Evolutionary conservation across 2,113 vertebrate species (phyloP), one percentile per base, ranked within the genome.

Genomic region (Donacobius atricapilla): DNA sequence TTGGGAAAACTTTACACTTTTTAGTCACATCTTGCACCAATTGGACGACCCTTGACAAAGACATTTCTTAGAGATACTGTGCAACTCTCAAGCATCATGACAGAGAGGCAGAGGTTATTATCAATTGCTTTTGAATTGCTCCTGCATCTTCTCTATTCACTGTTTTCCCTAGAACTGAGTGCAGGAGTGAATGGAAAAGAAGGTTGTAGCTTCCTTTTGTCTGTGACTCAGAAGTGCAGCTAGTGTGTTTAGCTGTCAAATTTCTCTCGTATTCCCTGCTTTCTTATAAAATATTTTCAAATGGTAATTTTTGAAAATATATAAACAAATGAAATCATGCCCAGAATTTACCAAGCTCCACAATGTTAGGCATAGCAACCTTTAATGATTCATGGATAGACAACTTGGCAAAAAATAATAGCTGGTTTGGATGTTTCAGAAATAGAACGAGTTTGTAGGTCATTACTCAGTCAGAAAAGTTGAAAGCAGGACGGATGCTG

Each of bases 231-330:
- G 19, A 88, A 93, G 33, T 5, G 4, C 35, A 93, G 44, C 53
- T 77, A 50, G 1, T 87, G 1, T 87, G 42, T 79, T 85, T 76
- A 57, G 68, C 50, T 86, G 51, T 71, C 0, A 0, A 50, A 42
- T 86, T 89, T 85, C 47, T 37, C 70, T 92, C 48, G 51, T 61
- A 37, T 68, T 72, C 31, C 23, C 25, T 77, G 28, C 8, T 93
- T 92, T 88, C 58, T 72, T 86, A 48, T 53, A 70, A 95, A 92
- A 94, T 90, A 85, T 95, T 95, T 94, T 88, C 45, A 85, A 94
- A 79, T 56, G 17, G 17, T 72, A 68, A 39, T 56, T 45, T 89
- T 72, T 84, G 12, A 89, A 94, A 87, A 71, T 44, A 53, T 5
- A 31, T 51, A 82, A 94, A 88, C 80, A 93, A 66, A 66, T 75